A percentile compares a stretch with the other conserved stretches of the same genome.
Evolutionary conservation across 2,797 vertebrate species (phyloP).

Genomic region (Malacoraja senta): DNA sequence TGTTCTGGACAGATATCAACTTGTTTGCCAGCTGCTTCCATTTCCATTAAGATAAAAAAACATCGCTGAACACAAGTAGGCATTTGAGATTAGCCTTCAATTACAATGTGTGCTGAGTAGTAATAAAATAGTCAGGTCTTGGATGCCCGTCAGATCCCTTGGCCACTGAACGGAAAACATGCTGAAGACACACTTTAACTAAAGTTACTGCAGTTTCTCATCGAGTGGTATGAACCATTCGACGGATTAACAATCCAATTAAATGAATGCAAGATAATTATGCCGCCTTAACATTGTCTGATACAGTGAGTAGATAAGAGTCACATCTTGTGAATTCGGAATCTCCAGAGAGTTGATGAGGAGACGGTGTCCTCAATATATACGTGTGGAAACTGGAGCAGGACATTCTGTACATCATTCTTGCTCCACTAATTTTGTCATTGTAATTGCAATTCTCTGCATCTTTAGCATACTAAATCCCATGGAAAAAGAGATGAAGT

Average conservation of each 20-base stretch:
- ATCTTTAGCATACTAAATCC: not conserved
- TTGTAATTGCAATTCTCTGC: not conserved
- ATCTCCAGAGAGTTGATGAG: not conserved
- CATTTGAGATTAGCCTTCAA: slow-evolving; percentile 15
- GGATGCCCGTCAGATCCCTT: not conserved
- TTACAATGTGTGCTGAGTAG: not conserved
- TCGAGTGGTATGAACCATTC: not conserved
- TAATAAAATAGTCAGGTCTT: not conserved
- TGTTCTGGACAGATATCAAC: not conserved
- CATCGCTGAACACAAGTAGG: not conserved
- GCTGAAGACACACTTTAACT: not conserved
- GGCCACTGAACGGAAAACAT: not conserved
- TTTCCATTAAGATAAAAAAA: not conserved
- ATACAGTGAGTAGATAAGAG: not conserved
- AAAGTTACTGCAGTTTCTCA: not conserved
- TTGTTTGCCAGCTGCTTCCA: not conserved
- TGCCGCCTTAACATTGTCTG: not conserved
- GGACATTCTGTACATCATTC: not conserved
- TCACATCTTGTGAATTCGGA: not conserved
- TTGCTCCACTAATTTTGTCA: not conserved
- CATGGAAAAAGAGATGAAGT: not conserved
- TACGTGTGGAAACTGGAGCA: not conserved
- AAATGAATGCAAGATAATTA: slow-evolving; percentile 19
- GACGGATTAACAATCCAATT: slow-evolving; percentile 21
- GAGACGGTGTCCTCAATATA: not conserved